A percentile compares a stretch with the other conserved stretches of the same genome.
Evolutionary conservation across 2,797 vertebrate genomes (phyloP).

Genomic region (Thripadectes ignobilis): DNA sequence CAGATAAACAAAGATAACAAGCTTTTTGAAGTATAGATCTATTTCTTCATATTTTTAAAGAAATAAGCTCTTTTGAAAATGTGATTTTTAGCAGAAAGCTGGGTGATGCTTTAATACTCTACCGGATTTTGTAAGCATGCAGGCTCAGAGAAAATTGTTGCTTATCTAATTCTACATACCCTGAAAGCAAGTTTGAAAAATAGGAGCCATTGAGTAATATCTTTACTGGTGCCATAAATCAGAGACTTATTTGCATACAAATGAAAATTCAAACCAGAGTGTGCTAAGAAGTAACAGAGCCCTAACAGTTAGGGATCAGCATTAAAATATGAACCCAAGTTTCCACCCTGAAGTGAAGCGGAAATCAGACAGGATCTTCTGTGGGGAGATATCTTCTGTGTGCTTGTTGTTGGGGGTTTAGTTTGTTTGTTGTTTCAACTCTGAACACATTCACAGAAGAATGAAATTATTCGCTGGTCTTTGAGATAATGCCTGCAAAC

Average conservation of each 20-base stretch:
- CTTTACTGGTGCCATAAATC: slow-evolving; percentile 38
- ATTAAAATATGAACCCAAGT: neutral
- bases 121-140: neutral
- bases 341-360: neutral
- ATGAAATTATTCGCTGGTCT: neutral
- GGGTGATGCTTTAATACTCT: neutral
- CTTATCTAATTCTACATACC: slow-evolving; percentile 40
- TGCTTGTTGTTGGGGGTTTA: neutral
- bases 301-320: neutral
- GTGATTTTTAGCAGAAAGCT: neutral
- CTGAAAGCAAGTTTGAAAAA: slow-evolving; percentile 46
- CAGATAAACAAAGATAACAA: neutral
- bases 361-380: neutral
- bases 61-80: neutral
- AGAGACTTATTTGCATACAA: slow-evolving; percentile 52
- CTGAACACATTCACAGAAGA: neutral
- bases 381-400: neutral
- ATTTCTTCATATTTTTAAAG: neutral
- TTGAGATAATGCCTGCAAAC: slow-evolving; percentile 18
- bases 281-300: neutral
- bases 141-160: slow-evolving; percentile 6
- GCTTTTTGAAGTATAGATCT: neutral
- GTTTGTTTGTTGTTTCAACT: neutral
- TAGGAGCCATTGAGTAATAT: slow-evolving; percentile 19
- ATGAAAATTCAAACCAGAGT: slow-evolving; percentile 44